Percentiles rank a stretch among this genome's conserved stretches.
Evolutionary conservation across 2,888 invertebrate species (phyloP).

Genomic region (Drosophila imparisetae): DNA sequence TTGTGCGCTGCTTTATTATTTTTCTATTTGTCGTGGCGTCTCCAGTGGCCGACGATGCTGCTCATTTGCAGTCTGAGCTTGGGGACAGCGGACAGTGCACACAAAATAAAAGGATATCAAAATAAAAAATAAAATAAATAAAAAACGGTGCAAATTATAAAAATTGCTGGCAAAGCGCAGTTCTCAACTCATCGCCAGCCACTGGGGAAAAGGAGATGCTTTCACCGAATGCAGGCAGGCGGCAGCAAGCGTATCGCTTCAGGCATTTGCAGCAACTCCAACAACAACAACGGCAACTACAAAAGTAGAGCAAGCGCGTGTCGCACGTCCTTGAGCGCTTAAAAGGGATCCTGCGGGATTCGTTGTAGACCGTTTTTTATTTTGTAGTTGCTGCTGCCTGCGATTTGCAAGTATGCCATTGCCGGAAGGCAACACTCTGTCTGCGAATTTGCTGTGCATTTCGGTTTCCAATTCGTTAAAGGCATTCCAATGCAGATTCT

Average conservation of each 20-base stretch:
- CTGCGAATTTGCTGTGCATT: slow-evolving; percentile 42
- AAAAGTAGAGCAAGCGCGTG: slow-evolving; percentile 19
- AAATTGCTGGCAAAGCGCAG: slow-evolving; percentile 79
- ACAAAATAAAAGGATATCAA: slow-evolving; percentile 14
- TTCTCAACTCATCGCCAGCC: slow-evolving; percentile 53
- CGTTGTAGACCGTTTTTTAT: slow-evolving; percentile 23
- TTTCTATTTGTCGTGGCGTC: slow-evolving; percentile 69
- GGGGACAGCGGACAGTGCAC: slow-evolving; percentile 49
- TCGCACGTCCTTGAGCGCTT: slow-evolving; percentile 72
- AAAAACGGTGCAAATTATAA: slow-evolving; percentile 73
- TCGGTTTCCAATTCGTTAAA: slow-evolving; percentile 44
- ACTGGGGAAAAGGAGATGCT: slow-evolving; percentile 47
- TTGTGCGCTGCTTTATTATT: slow-evolving; percentile 46
- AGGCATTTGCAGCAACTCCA: slow-evolving; percentile 46
- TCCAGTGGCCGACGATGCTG: slow-evolving; percentile 59
- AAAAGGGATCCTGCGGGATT: slow-evolving; percentile 65
- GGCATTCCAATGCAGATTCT: slow-evolving; percentile 61
- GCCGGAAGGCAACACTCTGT: slow-evolving; percentile 37
- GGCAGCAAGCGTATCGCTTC: slow-evolving; percentile 44
- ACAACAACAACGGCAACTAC: neutral
- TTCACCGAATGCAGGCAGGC: slow-evolving; percentile 17
- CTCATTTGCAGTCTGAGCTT: slow-evolving; percentile 73
- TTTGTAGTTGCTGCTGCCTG: slow-evolving; percentile 30
- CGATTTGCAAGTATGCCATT: slow-evolving; percentile 61
- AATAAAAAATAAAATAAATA: slow-evolving; percentile 24